Evolutionary conservation across 2,797 vertebrate genomes (phyloP), one percentile per base, ranked within the genome.

Genomic region (Pelobates cultripes): DNA sequence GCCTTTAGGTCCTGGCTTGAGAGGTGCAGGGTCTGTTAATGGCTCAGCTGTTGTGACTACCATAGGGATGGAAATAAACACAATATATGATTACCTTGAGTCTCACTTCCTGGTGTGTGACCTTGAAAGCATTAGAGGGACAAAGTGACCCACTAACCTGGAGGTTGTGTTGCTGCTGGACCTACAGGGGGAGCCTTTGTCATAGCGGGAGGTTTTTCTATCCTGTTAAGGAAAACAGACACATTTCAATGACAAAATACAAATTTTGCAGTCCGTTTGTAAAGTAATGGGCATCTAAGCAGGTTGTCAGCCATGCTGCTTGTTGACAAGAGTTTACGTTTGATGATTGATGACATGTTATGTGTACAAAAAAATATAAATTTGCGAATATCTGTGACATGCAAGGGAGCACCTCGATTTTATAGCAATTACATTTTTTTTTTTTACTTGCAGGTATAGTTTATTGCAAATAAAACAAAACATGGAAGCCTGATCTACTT

Each of bases 31-130:
- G 42, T 68, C 88, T 70, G 89, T 87, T 7, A 87, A 87, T 0
- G 87, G 91, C 87, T 96, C 97, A 86, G 91, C 95, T 94, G 89
- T 10, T 84, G 74, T 43, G n/a, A 15, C 10, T 55, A 73, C 28
- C 28, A 28, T 28, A 72, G 81, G 81, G 85, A 77, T 10, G 43
- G 82, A 88, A 7, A 14, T 64, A 40, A 64, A 64, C 17, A 64
- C n/a, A 64, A 4, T 7, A 64, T 3, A 64, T 3, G 15, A 14
- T 28, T 28, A 60, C 1, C 5, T 51, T 51, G 47, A 10, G 47
- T 51, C 5, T 51, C 5, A 51, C 10, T 51, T 6, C 10, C 28
- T 51, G 10, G 47, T 28, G 28, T 28, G 28, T 28, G 28, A 28
- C 28, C 28, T 28, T 28, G 10, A 10, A 51, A 10, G 2, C 47